These are phyloP conservation scores for Thera obeliscata DNA, from an alignment of 2,888 invertebrate genomes.

Conservation along the genomic window DNA sequence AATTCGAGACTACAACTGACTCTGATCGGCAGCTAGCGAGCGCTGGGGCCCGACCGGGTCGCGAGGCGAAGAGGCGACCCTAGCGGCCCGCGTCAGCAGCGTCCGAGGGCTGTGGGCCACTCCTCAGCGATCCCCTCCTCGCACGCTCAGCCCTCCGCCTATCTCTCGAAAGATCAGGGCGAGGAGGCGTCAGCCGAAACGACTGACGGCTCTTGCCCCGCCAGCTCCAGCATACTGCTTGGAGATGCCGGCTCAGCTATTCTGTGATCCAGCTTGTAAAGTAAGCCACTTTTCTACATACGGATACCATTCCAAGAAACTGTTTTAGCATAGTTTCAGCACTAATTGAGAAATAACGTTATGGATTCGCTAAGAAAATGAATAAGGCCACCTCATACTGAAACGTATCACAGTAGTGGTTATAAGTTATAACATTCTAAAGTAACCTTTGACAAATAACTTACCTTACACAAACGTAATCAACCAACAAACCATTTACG, in stretches of 20 bases:
- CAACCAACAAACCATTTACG: background rate
- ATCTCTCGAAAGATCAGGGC: constrained; percentile 72
- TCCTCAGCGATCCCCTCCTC: constrained; percentile 41
- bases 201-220: constrained; percentile 61
- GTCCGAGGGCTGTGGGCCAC: constrained; percentile 62
- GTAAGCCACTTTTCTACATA: constrained; percentile 44
- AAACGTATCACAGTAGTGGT: no score
- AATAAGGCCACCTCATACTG: no score
- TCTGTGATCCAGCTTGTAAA: constrained; percentile 76
- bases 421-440: no score
- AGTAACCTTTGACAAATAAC: no score
- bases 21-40: constrained; percentile 83
- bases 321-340: background rate
- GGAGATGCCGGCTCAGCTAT: constrained; percentile 68
- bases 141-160: constrained; percentile 63
- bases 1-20: constrained; percentile 59
- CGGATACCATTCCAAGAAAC: background rate
- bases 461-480: background rate
- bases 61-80: constrained; percentile 64
- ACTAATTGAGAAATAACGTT: background rate
- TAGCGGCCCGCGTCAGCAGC: constrained; percentile 66
- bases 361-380: background rate
- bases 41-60: constrained; percentile 74
- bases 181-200: constrained; percentile 68
- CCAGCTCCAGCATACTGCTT: constrained; percentile 69